Percentiles rank a stretch among this genome's conserved stretches.
phyloP scores from a whole-genome alignment of 2,888 invertebrate genomes.

The Strigamia transsilvanica region DNA sequence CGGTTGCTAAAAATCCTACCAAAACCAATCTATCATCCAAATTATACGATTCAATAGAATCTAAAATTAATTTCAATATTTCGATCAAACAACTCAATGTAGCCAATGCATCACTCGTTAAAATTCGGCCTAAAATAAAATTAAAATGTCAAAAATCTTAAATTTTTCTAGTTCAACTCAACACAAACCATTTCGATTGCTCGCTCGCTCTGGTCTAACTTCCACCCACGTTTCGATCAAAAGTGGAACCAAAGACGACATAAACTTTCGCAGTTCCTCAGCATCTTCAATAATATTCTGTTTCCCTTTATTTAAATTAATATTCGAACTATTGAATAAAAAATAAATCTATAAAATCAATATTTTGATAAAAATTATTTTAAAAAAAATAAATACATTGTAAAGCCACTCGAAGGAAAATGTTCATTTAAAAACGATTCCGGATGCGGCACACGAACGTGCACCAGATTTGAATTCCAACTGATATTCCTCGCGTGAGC shows the following conservation, averaged over 20 bases:
- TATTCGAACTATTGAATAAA: background rate
- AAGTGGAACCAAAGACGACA: constrained; percentile 76
- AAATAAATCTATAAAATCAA: background rate
- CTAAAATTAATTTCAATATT: background rate
- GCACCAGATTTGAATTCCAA: background rate
- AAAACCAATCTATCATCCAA: background rate
- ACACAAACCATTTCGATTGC: background rate
- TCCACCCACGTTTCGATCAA: constrained; percentile 87
- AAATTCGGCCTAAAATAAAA: background rate
- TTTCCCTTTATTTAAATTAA: background rate
- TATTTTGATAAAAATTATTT: background rate
- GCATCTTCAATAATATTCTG: background rate
- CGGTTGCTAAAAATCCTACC: background rate
- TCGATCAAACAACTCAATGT: constrained; percentile 5
- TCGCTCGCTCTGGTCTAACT: constrained; percentile 62
- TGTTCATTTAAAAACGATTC: constrained; percentile 37
- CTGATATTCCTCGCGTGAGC: background rate
- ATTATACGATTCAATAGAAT: background rate
- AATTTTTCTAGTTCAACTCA: background rate
- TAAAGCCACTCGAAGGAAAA: constrained; percentile 3
- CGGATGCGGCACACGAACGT: background rate
- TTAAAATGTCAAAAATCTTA: background rate
- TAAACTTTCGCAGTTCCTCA: constrained; percentile 70
- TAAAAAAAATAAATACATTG: background rate
- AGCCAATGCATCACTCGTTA: background rate